These are phyloP conservation scores for Istiophorus platypterus DNA, from an alignment of 2,113 vertebrate genomes.

Conservation along the genomic window DNA sequence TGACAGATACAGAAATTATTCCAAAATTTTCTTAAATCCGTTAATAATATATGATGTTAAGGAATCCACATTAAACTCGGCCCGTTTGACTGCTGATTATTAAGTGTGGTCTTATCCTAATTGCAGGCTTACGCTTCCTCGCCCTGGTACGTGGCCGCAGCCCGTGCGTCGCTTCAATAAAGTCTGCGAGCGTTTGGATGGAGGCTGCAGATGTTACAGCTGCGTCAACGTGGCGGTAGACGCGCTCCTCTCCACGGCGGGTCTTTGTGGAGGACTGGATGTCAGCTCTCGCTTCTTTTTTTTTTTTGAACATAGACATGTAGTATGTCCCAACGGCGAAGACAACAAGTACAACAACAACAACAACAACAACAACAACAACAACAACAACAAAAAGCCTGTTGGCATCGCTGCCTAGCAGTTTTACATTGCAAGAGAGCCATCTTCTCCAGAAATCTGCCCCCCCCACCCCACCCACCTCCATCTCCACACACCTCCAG, in stretches of 20 bases:
- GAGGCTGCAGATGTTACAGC: constrained; percentile 21
- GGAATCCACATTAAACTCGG: neutral
- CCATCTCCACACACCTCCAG: too few relatives aligned
- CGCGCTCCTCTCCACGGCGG: neutral
- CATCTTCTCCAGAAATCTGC: constrained; percentile 68
- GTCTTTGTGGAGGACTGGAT: constrained; percentile 40
- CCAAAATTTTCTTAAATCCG: constrained; percentile 17
- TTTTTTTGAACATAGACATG: constrained; percentile 41
- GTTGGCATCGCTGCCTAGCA: constrained; percentile 49
- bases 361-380: neutral
- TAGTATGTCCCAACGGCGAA: constrained; percentile 45
- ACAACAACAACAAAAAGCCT: constrained; percentile 13
- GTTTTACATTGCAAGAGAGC: constrained; percentile 59
- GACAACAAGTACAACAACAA: neutral
- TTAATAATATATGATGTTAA: constrained; percentile 21
- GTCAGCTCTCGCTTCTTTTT: constrained; percentile 12
- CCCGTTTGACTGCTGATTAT: neutral
- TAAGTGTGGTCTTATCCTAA: constrained; percentile 18
- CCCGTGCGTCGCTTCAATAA: constrained; percentile 20
- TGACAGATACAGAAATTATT: constrained; percentile 8
- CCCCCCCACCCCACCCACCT: too few relatives aligned
- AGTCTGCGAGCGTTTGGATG: constrained; percentile 1
- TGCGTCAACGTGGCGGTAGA: constrained; percentile 9
- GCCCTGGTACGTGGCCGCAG: constrained; percentile 38
- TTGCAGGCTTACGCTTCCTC: constrained; percentile 6